A percentile compares a stretch with the other conserved stretches of the same genome.
These are phyloP conservation scores for Drosophila affinis DNA, from an alignment of 2,888 invertebrate genomes.

Conservation along the genomic window DNA sequence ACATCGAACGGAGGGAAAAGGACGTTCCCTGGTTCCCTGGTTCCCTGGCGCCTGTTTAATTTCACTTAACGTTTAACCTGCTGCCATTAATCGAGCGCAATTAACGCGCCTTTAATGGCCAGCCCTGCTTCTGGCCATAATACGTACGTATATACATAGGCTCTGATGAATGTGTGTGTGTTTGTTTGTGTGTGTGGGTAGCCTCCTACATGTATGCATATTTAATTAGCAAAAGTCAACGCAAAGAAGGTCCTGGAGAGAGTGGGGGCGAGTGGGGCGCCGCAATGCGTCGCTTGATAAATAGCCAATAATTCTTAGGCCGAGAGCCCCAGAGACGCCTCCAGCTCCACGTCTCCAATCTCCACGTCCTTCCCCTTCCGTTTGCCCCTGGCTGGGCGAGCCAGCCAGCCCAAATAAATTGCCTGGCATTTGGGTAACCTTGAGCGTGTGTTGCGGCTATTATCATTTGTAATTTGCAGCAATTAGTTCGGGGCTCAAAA, in stretches of 20 bases:
- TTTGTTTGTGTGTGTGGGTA: slow-evolving; percentile 11
- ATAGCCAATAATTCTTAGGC: slow-evolving; percentile 78
- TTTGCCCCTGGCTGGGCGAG: slow-evolving; percentile 2
- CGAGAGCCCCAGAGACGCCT: slow-evolving; percentile 42
- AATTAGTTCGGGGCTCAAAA: slow-evolving; percentile 78
- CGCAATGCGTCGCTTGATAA: slow-evolving; percentile 74
- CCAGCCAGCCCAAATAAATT: slow-evolving; percentile 61
- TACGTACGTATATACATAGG: background rate
- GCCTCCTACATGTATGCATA: slow-evolving; percentile 54
- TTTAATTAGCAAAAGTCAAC: slow-evolving; percentile 75
- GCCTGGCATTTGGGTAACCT: slow-evolving; percentile 60
- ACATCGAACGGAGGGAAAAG: too few relatives aligned
- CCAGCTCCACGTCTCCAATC: slow-evolving; percentile 4
- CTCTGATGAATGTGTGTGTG: background rate
- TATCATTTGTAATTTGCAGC: slow-evolving; percentile 80
- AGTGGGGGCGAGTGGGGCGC: slow-evolving; percentile 17
- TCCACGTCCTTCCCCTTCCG: background rate
- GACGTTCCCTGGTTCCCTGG: slow-evolving; percentile 55
- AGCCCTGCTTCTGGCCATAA: slow-evolving; percentile 27
- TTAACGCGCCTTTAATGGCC: slow-evolving; percentile 74
- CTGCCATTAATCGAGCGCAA: slow-evolving; percentile 77
- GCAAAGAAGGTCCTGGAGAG: slow-evolving; percentile 6
- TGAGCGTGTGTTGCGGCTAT: slow-evolving; percentile 80
- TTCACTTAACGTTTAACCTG: slow-evolving; percentile 78
- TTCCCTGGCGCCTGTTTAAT: slow-evolving; percentile 70